Percentiles rank a stretch among this genome's conserved stretches.
Evolutionary conservation across 2,888 invertebrate genomes (phyloP).

Genomic region (Aproaerema taeniolella): DNA sequence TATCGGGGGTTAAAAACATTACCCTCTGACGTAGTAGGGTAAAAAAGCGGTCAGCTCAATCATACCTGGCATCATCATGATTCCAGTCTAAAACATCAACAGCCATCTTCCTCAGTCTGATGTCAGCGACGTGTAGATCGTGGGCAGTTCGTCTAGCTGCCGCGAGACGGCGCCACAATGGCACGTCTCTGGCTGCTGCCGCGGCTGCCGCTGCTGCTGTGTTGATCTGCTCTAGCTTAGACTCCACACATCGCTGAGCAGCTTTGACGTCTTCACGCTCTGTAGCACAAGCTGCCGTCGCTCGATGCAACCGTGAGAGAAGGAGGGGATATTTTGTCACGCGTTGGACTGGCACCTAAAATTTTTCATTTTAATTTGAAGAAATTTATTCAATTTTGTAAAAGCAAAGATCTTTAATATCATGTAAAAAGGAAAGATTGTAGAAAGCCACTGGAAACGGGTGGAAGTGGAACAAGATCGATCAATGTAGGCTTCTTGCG

Average conservation of each 20-base stretch:
- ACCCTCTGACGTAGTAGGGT: no score
- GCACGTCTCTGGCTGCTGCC: conserved; percentile 90
- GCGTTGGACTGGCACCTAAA: conserved; percentile 94
- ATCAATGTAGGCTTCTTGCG: no score
- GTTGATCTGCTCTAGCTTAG: conserved; percentile 95
- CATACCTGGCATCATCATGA: conserved; percentile 88
- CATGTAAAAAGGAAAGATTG: no score
- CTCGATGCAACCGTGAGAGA: conserved; percentile 92
- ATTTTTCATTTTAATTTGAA: no score
- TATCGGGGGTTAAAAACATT: no score
- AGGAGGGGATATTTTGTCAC: conserved; percentile 97
- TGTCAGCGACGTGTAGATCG: conserved; percentile 92
- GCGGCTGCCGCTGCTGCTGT: conserved; percentile 94
- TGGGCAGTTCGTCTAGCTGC: conserved; percentile 86
- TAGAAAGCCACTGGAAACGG: no score
- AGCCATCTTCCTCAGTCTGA: conserved; percentile 94
- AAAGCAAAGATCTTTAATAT: no score
- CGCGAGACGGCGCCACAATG: conserved; percentile 92
- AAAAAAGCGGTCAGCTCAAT: no score
- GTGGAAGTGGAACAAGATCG: no score
- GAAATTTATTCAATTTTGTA: no score
- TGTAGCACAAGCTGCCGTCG: conserved; percentile 90
- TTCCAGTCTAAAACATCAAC: conserved; percentile 96
- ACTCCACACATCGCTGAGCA: conserved; percentile 94
- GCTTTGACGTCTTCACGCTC: conserved; percentile 89